Conservation (phyloP, 2,113 vertebrate species). For the Nesogale talazaci region DNA sequence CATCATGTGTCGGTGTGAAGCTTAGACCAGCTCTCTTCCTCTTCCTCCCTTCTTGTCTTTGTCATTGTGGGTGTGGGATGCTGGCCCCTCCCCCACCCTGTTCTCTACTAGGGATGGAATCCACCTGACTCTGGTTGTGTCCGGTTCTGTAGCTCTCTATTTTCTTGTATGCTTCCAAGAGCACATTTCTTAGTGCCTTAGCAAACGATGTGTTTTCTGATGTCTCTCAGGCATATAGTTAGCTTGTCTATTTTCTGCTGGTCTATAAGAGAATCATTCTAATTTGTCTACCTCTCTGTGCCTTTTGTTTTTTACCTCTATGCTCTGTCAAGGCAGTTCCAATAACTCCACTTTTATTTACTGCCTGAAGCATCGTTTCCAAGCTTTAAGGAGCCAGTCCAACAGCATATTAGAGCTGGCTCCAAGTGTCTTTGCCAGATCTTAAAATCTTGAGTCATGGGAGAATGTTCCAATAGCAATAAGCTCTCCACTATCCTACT, state of each 20-base stretch:
- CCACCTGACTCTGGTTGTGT: no score
- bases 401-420: neutral
- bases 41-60: no score
- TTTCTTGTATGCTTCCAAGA: no score
- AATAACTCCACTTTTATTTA: conserved; percentile 50
- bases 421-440: conserved; percentile 42
- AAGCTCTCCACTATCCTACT: neutral
- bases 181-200: conserved; percentile 18
- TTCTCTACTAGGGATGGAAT: no score
- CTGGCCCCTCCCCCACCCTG: no score
- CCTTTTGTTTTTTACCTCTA: conserved; percentile 27
- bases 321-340: conserved; percentile 39
- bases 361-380: conserved; percentile 35
- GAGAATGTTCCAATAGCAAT: conserved; percentile 23
- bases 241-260: conserved; percentile 5
- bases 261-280: conserved; percentile 9
- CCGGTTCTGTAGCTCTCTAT: no score
- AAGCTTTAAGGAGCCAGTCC: conserved; percentile 39
- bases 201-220: conserved; percentile 24
- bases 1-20: no score
- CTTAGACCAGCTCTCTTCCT: no score
- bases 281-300: conserved; percentile 20
- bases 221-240: neutral
- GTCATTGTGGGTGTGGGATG: no score
- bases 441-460: conserved; percentile 55